Evolutionary conservation across 2,797 vertebrate species (phyloP), one percentile per base, ranked within the genome.

Genomic region (Pseudopleuronectes americanus): DNA sequence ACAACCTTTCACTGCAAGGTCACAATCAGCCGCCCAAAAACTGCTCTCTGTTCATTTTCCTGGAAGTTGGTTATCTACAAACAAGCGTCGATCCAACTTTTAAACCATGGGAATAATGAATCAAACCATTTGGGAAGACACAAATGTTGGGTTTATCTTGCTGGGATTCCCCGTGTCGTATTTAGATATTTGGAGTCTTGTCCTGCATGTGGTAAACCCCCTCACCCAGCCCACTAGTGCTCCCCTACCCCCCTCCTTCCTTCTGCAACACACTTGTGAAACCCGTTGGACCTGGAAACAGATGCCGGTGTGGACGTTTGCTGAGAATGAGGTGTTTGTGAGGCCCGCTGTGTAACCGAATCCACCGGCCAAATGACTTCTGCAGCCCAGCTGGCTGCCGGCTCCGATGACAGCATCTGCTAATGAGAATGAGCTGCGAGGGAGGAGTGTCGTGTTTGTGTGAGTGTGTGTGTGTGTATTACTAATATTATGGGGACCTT

Each of bases 351-450:
- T 86, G 90, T 80, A 93, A 90, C 88, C 55, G 48, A 84, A 91
- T 79, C 90, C 86, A 67, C 22, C 79, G 64, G 77, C 74, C 76
- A 84, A 84, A 86, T 80, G 75, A 84, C 87, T 89, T 83, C 61
- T 69, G 47, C 47, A 6, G 79, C 79, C 88, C 90, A 91, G 88
- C 86, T 90, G 86, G 87, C 86, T 64, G 76, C 74, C 57, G 80
- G 77, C 75, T 88, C 74, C 69, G 55, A 84, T 84, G 89, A 89
- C 85, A 82, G 68, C 84, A 33, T 75, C 79, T 59, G 69, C 78
- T 87, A 84, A 88, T 90, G 84, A 87, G 84, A 85, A 85, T 79
- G 76, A 88, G 82, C 77, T 80, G 80, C n/a, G 26, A 73, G 64
- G 31, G 72, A 71, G 72, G 71, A 76, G 76, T 68, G 33, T 64